Evolutionary conservation across 1,140 invertebrate species (phyloP).

Genomic region (Contarinia nasturtii): DNA sequence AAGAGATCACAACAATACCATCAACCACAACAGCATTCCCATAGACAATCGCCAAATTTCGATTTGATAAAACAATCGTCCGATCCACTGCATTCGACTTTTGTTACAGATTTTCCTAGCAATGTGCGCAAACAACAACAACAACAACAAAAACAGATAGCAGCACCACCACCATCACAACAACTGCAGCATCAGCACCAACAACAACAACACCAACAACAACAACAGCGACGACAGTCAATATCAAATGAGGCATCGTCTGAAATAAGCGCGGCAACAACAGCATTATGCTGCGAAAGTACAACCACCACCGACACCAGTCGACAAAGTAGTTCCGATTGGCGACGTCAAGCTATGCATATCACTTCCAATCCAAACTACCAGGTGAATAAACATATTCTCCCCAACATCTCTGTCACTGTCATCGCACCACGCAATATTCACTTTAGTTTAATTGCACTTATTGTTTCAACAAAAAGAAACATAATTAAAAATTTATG

Average conservation of each 20-base stretch:
- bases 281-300: neutral
- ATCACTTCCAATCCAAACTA: constrained; percentile 24
- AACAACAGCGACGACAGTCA: neutral
- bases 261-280: neutral
- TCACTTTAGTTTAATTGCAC: neutral
- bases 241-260: neutral
- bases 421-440: neutral
- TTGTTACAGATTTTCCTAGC: too few species aligned
- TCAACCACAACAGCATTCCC: constrained; percentile 2
- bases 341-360: constrained; percentile 22
- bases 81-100: too few species aligned
- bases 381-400: constrained; percentile 7
- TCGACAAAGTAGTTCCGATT: neutral
- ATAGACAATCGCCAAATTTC: constrained; percentile 5
- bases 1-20: too few species aligned
- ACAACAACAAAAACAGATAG: constrained; percentile 4
- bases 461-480: neutral
- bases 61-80: too few species aligned
- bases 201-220: neutral
- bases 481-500: too few species aligned
- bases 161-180: neutral
- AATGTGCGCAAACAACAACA: constrained; percentile 6
- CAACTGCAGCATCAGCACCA: neutral
- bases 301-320: neutral
- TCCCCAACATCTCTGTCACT: neutral